These are phyloP conservation scores for Puffinus mauretanicus DNA, from an alignment of 2,113 vertebrate species.

Conservation along the genomic window DNA sequence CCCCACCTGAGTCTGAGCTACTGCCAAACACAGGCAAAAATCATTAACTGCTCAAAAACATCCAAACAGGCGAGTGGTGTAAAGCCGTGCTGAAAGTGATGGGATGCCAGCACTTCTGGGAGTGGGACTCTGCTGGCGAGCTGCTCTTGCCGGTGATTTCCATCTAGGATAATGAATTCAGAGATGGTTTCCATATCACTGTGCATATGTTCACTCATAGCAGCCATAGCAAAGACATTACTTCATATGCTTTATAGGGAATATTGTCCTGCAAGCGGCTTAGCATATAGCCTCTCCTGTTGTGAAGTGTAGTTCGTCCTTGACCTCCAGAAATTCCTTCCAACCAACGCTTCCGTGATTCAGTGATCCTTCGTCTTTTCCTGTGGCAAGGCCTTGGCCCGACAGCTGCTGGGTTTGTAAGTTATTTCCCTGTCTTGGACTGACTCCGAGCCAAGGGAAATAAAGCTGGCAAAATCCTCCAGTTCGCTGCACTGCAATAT, in stretches of 20 bases:
- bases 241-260: background rate
- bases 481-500: fast-evolving
- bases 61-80: fast-evolving
- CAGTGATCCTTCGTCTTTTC: background rate
- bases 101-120: background rate
- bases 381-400: background rate
- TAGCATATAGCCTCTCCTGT: background rate
- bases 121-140: background rate
- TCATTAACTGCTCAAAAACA: background rate
- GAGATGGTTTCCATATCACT: background rate
- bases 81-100: background rate
- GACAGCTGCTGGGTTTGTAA: background rate
- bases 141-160: background rate
- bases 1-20: background rate
- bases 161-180: background rate
- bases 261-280: background rate
- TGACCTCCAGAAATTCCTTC: conserved; percentile 46
- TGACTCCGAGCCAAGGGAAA: background rate
- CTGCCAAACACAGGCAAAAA: background rate
- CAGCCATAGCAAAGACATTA: background rate
- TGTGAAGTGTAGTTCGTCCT: background rate
- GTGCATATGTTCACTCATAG: background rate
- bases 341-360: background rate
- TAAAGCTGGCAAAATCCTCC: background rate
- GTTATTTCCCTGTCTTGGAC: background rate